Base-by-base conservation (phyloP, 1,140 invertebrate genomes). In the Aplysia californica region DNA sequence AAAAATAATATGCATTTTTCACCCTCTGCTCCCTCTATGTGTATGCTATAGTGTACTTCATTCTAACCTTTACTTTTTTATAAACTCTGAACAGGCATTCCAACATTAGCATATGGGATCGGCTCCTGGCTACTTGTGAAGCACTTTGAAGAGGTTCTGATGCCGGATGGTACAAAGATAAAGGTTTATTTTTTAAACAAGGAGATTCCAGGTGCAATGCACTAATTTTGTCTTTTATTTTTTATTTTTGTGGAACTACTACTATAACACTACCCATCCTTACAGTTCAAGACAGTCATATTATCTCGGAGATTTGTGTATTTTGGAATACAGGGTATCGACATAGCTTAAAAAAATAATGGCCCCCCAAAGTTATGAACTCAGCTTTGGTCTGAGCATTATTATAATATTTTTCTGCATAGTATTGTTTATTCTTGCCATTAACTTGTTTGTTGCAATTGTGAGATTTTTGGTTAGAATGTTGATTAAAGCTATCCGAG, bases 31-130 rank as follows among this genome's bases (percentile, higher is more conserved):
- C n/a, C n/a, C n/a, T n/a, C n/a, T n/a, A n/a, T n/a, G n/a, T n/a
- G n/a, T n/a, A n/a, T n/a, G n/a, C n/a, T n/a, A n/a, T n/a, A n/a
- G n/a, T n/a, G n/a, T n/a, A n/a, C n/a, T n/a, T n/a, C n/a, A n/a
- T n/a, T n/a, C n/a, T n/a, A n/a, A n/a, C n/a, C n/a, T n/a, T n/a
- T n/a, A n/a, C n/a, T n/a, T n/a, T n/a, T n/a, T n/a, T n/a, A n/a
- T n/a, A n/a, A n/a, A n/a, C n/a, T n/a, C n/a, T n/a, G n/a, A n/a
- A n/a, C 87, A 97, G 96, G 96, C 84, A 92, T 98, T 81, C 96
- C 96, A 69, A 96, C 95, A 85, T 88, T 98, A 67, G 93, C 95
- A 33, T 98, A 98, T 92, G 97, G 97, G 78, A 88, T 97, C 77
- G 95, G 94, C 50, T 96, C 96, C 18, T 94, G 92, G 76, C 92